Evolutionary conservation across 2,797 vertebrate genomes (phyloP).

Genomic region (Tenualosa thibaudeaui): DNA sequence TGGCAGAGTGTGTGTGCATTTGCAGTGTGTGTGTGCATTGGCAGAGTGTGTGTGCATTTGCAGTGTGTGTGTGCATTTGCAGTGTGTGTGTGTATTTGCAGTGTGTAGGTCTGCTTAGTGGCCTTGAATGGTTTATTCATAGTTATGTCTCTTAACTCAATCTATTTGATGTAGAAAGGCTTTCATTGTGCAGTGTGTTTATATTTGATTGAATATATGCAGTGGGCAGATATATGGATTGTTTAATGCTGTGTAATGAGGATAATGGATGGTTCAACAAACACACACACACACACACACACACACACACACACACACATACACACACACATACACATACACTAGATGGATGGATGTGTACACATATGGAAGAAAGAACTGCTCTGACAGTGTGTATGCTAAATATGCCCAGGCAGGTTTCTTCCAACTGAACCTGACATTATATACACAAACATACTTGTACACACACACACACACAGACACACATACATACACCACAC

Average conservation of each 20-base stretch:
- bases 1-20: not conserved
- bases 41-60: not conserved
- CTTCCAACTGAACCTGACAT: not conserved
- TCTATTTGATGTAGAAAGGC: not conserved
- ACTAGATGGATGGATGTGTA: no score
- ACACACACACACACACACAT: no score
- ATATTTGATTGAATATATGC: not conserved
- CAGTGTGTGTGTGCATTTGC: not conserved
- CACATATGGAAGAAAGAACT: not conserved
- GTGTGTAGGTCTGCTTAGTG: not conserved
- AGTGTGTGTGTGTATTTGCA: not conserved
- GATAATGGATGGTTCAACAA: not conserved
- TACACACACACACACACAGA: not conserved
- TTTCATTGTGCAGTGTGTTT: not conserved
- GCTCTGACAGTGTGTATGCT: not conserved
- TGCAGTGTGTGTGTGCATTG: not conserved
- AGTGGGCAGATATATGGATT: no score
- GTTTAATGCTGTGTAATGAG: no score
- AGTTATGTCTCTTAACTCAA: not conserved
- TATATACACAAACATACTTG: not conserved
- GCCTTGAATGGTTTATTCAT: not conserved
- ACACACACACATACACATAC: no score
- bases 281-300: no score
- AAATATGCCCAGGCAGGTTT: not conserved
- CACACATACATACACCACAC: not conserved